Base-by-base conservation (phyloP, 2,113 vertebrate genomes). In the Chauna torquata region DNA sequence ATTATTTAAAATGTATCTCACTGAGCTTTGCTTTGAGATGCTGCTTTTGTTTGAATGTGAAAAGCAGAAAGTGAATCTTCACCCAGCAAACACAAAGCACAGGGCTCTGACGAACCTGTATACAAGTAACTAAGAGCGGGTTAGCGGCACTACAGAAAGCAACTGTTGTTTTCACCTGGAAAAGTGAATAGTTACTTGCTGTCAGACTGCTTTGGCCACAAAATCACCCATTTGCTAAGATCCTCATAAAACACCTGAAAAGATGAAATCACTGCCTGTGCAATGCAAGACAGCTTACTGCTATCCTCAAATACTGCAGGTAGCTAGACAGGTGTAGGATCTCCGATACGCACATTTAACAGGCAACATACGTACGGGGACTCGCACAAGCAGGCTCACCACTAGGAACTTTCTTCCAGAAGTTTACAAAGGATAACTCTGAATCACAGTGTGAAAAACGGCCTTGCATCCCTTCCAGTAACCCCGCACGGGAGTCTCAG, bases 401-500 rank as follows among this genome's bases (percentile, higher is more conserved):
- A 0, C 5, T 8, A 45, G 20, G 5, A 50, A 1, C 38, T 22
- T 58, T 10, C 40, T 19, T 25, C 8, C 44, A 54, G 52, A 12
- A 28, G 58, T 3, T 61, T 6, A 11, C 22, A 24, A 68, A 81
- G 77, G 44, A 38, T 19, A 40, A 16, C 47, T 38, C 5, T 13
- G 54, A 59, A 55, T 16, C 12, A 45, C 74, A 69, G 58, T 9
- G 0, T 5, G 17, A 74, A 44, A 27, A 72, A 40, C 2, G 4
- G 45, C 49, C n/a, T 3, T 6, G 27, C 34, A 14, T 45, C 71
- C 49, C 30, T 36, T 23, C 58, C 47, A 40, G 81, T 19, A 36
- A 8, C 1, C 18, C 16, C 58, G 30, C 36, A 3, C 2, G 0
- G 1, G n/a, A 38, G 11, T 3, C 54, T 12, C n/a, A 0, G 1